Percentiles rank a stretch among this genome's conserved stretches.
Evolutionary conservation across 2,888 invertebrate species (phyloP).

Genomic region (Drosophila sordidapex): DNA sequence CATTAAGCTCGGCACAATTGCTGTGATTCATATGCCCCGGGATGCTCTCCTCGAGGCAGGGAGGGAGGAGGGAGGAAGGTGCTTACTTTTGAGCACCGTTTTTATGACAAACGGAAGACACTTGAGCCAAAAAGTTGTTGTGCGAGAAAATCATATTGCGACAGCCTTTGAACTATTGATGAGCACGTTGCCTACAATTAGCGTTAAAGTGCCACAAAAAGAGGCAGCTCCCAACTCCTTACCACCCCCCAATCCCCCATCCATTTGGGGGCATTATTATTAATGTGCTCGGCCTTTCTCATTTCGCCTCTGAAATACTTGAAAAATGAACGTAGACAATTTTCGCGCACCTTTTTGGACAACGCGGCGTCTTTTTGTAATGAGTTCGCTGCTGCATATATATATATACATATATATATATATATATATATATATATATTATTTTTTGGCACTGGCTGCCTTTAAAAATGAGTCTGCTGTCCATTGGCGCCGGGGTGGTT

Average conservation of each 20-base stretch:
- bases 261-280: constrained; percentile 57
- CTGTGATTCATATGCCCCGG: constrained; percentile 74
- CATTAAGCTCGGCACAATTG: constrained; percentile 74
- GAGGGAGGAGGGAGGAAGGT: constrained; percentile 14
- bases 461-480: constrained; percentile 46
- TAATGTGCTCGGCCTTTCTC: constrained; percentile 60
- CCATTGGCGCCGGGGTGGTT: constrained; percentile 41
- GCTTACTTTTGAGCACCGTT: constrained; percentile 38
- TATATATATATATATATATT: constrained; percentile 12
- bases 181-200: constrained; percentile 73
- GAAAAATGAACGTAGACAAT: constrained; percentile 68
- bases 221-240: constrained; percentile 1
- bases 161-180: constrained; percentile 76
- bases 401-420: neutral
- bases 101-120: constrained; percentile 79
- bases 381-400: constrained; percentile 61
- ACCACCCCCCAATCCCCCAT: neutral
- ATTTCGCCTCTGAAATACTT: constrained; percentile 61
- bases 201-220: constrained; percentile 38
- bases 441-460: constrained; percentile 50
- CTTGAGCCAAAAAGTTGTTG: constrained; percentile 69
- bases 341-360: constrained; percentile 66
- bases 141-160: constrained; percentile 33
- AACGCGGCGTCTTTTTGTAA: constrained; percentile 43
- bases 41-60: neutral